phyloP scores from a whole-genome alignment of 1,140 invertebrate species.

The Zaprionus gabonicus region DNA sequence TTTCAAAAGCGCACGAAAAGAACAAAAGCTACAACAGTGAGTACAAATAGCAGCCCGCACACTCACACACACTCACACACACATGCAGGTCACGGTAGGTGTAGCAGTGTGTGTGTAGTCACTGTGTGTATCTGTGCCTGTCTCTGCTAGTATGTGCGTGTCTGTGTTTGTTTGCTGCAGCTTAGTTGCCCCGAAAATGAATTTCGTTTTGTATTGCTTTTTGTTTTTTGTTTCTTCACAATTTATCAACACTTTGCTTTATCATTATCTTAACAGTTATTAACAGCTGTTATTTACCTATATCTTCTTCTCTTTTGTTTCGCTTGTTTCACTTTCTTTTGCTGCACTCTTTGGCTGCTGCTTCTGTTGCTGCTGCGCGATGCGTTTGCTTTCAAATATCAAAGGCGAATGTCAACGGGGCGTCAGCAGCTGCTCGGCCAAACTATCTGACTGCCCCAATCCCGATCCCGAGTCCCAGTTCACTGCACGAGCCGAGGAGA shows the following conservation, averaged over 20 bases:
- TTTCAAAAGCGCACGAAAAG: constrained; percentile 76
- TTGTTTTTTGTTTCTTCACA: constrained; percentile 21
- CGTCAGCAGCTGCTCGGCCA: constrained; percentile 52
- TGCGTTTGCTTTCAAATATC: constrained; percentile 77
- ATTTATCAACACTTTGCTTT: constrained; percentile 35
- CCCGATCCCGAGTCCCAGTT: constrained; percentile 11
- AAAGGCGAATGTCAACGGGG: constrained; percentile 71
- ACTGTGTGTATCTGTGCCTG: constrained; percentile 27
- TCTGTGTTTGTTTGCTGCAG: constrained; percentile 31
- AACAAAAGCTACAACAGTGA: constrained; percentile 69
- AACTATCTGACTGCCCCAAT: constrained; percentile 51
- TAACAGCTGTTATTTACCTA: constrained; percentile 54
- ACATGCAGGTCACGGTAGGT: too few species aligned
- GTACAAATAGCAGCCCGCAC: constrained; percentile 14
- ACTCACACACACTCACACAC: too few species aligned
- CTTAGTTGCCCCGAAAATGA: constrained; percentile 42
- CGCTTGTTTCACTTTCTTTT: constrained; percentile 66
- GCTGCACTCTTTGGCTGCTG: constrained; percentile 61
- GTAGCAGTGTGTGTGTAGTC: background rate
- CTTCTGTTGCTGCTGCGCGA: constrained; percentile 45
- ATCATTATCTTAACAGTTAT: constrained; percentile 26
- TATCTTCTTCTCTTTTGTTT: constrained; percentile 13
- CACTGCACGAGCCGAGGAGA: background rate
- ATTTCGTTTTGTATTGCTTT: constrained; percentile 18
- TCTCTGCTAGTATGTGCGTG: constrained; percentile 6